These are phyloP conservation scores for Phaetusa simplex DNA, from an alignment of 2,113 vertebrate species.

Conservation along the genomic window DNA sequence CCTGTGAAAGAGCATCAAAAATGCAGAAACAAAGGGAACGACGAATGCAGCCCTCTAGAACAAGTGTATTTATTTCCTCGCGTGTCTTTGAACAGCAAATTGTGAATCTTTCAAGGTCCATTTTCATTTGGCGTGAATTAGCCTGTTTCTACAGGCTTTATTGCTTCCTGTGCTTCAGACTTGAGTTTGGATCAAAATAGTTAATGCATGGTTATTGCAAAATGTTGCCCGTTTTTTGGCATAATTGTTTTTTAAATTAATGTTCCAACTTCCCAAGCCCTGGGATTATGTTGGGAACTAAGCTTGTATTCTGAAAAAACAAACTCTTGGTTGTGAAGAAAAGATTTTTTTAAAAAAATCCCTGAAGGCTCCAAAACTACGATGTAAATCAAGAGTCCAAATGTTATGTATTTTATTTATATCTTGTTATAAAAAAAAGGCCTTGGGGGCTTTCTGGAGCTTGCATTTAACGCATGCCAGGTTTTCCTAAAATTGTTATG, in stretches of 20 bases:
- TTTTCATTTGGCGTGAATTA: not conserved
- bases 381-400: constrained; percentile 25
- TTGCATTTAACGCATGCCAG: not conserved
- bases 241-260: constrained; percentile 23
- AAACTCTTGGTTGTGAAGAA: constrained; percentile 32
- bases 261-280: constrained; percentile 1
- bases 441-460: constrained; percentile 17
- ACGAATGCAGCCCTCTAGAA: not conserved
- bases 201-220: constrained; percentile 8
- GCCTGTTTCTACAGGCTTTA: not conserved
- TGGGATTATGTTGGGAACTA: constrained; percentile 32
- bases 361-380: not conserved
- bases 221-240: constrained; percentile 1
- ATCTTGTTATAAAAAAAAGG: constrained; percentile 34
- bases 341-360: not conserved
- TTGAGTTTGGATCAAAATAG: not conserved
- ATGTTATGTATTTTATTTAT: constrained; percentile 52
- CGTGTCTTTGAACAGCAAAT: not conserved
- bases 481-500: not conserved
- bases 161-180: not conserved
- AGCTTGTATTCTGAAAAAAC: constrained; percentile 22
- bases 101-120: not conserved
- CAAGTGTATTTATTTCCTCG: not conserved
- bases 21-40: not conserved
- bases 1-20: not conserved